phyloP scores from a whole-genome alignment of 1,140 invertebrate genomes.

The Caerostris darwini region DNA sequence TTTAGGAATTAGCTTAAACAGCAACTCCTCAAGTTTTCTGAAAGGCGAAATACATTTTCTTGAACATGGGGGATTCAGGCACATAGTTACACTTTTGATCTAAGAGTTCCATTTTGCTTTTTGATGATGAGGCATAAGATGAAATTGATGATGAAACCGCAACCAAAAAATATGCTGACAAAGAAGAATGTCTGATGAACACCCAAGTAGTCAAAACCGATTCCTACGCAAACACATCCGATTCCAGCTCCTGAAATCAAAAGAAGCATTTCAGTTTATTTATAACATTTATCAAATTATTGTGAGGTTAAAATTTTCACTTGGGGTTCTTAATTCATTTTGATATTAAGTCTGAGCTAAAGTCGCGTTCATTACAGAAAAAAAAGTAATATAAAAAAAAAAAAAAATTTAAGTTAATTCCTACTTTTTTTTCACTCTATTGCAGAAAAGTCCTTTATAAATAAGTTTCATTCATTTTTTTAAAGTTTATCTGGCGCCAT shows the following conservation, averaged over 20 bases:
- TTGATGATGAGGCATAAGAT: background rate
- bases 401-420: too few species aligned
- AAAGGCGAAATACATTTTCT: background rate
- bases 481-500: too few species aligned
- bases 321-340: background rate
- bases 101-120: background rate
- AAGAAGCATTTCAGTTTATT: background rate
- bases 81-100: background rate
- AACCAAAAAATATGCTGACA: background rate
- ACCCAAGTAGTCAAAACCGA: conserved; percentile 38
- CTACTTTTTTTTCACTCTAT: too few species aligned
- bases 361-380: background rate
- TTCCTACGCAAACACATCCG: conserved; percentile 41
- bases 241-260: conserved; percentile 14
- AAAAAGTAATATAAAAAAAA: background rate
- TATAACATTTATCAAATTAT: too few species aligned
- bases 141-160: background rate
- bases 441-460: too few species aligned
- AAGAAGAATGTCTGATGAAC: conserved; percentile 45
- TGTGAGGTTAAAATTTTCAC: too few species aligned
- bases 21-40: too few species aligned
- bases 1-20: too few species aligned
- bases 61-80: background rate
- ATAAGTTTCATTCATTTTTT: too few species aligned
- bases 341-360: background rate